Evolutionary conservation across 2,888 invertebrate species (phyloP).

Genomic region (Macropis europaea): DNA sequence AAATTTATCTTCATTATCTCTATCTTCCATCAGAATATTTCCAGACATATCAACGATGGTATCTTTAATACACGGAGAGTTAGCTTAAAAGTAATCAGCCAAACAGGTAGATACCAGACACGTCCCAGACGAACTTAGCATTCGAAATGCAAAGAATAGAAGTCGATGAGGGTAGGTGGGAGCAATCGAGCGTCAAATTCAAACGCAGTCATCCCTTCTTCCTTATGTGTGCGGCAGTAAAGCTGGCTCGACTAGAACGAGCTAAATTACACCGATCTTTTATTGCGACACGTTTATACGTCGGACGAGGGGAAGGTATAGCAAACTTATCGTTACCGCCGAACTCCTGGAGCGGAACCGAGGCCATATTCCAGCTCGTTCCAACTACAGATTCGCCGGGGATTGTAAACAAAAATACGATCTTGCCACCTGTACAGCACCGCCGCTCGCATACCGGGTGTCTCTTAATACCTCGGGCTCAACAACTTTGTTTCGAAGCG

Average conservation of each 20-base stretch:
- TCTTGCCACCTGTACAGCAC: constrained; percentile 48
- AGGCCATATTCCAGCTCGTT: constrained; percentile 51
- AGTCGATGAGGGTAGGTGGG: not conserved
- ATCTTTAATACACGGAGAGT: too few species aligned
- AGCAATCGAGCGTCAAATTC: constrained; percentile 18
- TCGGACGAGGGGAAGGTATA: constrained; percentile 20
- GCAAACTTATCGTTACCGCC: constrained; percentile 36
- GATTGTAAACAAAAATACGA: constrained; percentile 66
- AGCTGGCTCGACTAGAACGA: constrained; percentile 21
- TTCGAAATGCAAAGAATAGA: not conserved
- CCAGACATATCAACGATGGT: too few species aligned
- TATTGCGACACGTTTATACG: constrained; percentile 56
- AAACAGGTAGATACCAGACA: too few species aligned
- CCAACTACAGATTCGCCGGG: constrained; percentile 53
- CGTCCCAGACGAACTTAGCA: not conserved
- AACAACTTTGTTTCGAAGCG: not conserved
- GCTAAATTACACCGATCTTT: constrained; percentile 58
- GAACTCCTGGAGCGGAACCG: constrained; percentile 27
- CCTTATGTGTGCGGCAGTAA: constrained; percentile 34
- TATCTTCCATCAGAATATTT: too few species aligned
- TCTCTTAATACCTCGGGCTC: constrained; percentile 2
- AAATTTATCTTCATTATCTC: too few species aligned
- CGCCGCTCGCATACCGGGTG: not conserved
- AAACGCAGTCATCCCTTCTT: constrained; percentile 35
- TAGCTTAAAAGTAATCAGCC: too few species aligned